phyloP scores from a whole-genome alignment of 2,113 vertebrate genomes.

The Merops nubicus region DNA sequence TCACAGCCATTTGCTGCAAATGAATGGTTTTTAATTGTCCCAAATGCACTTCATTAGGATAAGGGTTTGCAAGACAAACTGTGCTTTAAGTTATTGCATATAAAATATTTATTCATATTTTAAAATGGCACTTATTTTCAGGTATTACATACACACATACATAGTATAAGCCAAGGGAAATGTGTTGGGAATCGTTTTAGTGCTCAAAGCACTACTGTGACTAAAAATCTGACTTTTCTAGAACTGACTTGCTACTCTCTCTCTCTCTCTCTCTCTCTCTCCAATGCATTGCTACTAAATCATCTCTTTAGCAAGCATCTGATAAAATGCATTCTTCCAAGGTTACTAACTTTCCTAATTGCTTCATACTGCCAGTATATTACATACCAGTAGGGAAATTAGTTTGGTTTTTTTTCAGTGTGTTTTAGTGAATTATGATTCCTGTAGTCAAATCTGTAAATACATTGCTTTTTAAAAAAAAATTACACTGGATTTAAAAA shows the following conservation, averaged over 20 bases:
- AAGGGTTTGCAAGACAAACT: background rate
- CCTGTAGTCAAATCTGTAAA: background rate
- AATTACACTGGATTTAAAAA: background rate
- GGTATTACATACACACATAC: background rate
- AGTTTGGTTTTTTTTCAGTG: background rate
- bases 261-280: background rate
- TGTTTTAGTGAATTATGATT: background rate
- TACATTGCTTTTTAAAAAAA: background rate
- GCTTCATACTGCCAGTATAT: background rate
- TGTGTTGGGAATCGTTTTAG: background rate
- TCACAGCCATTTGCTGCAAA: background rate
- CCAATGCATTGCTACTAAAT: background rate
- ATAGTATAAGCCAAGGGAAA: background rate
- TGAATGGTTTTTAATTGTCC: background rate
- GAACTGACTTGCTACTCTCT: background rate
- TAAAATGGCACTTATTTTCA: background rate
- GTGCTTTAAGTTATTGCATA: background rate
- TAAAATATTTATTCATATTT: background rate
- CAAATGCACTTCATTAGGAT: background rate
- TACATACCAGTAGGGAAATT: background rate
- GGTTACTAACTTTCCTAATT: background rate
- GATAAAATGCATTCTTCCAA: background rate
- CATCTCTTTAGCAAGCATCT: background rate
- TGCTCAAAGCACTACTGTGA: background rate
- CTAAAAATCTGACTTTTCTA: background rate